These are phyloP conservation scores for Camelus bactrianus DNA, from an alignment of 2,113 vertebrate genomes.

Conservation along the genomic window DNA sequence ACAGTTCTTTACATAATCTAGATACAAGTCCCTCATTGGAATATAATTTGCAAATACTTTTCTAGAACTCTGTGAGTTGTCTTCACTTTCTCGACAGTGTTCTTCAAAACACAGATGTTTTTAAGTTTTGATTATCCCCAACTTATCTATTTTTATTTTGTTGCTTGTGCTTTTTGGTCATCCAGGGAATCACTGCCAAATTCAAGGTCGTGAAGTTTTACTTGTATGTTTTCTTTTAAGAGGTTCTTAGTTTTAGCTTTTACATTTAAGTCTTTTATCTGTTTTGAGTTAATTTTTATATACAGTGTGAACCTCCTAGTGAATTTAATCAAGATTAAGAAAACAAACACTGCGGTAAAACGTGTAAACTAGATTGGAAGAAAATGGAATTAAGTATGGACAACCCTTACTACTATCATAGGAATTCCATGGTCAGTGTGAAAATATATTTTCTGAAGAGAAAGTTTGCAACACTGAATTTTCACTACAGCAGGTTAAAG, in stretches of 20 bases:
- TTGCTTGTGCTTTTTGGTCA: neutral
- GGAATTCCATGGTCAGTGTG: neutral
- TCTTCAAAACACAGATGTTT: neutral
- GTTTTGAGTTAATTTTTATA: neutral
- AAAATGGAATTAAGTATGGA: neutral
- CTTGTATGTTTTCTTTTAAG: neutral
- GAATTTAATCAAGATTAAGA: neutral
- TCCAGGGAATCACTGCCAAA: neutral
- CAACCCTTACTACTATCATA: neutral
- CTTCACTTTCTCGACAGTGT: neutral
- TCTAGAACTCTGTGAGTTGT: neutral
- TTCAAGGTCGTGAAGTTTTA: neutral
- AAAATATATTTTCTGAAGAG: neutral
- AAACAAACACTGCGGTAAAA: neutral
- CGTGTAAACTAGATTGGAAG: neutral
- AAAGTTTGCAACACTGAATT: neutral
- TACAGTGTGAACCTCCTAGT: neutral
- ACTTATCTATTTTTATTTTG: neutral
- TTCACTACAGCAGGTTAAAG: neutral
- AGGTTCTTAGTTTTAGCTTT: neutral
- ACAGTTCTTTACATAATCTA: neutral
- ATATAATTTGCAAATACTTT: neutral
- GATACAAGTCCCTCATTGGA: neutral
- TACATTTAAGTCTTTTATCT: neutral
- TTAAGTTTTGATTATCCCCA: neutral